Conservation (phyloP, 2,888 invertebrate genomes). For the Salpingus planirostris region DNA sequence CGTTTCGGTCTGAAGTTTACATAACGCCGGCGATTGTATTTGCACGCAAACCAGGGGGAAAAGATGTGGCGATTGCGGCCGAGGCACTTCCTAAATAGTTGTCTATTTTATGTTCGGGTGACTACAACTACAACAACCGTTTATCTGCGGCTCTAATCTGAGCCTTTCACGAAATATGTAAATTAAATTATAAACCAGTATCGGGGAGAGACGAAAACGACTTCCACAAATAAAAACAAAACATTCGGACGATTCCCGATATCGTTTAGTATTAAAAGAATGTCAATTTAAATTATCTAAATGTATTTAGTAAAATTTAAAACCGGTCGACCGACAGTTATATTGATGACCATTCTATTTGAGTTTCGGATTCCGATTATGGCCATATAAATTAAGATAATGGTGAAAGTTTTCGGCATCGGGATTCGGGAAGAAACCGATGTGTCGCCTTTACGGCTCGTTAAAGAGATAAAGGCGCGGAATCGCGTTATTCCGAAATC, state of each 20-base stretch:
- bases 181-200: conserved; percentile 18
- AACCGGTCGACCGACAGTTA: conserved; percentile 32
- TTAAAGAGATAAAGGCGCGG: conserved; percentile 7
- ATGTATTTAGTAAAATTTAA: conserved; percentile 33
- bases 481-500: not conserved
- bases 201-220: conserved; percentile 9
- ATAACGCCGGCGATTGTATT: too few relatives aligned
- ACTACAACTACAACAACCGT: conserved; percentile 5
- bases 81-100: conserved; percentile 12
- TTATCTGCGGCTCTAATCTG: conserved; percentile 14
- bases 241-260: conserved; percentile 23
- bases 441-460: conserved; percentile 11
- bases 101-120: conserved; percentile 10
- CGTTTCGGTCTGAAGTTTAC: too few relatives aligned
- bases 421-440: conserved; percentile 17
- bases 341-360: conserved; percentile 29
- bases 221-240: conserved; percentile 17
- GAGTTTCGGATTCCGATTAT: conserved; percentile 28
- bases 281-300: conserved; percentile 38
- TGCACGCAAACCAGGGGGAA: too few relatives aligned
- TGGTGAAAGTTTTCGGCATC: conserved; percentile 29
- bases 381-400: conserved; percentile 36
- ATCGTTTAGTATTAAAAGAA: conserved; percentile 36
- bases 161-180: conserved; percentile 19
- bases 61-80: not conserved